Conservation (phyloP, 2,888 invertebrate species). For the Tenthredo amoena region DNA sequence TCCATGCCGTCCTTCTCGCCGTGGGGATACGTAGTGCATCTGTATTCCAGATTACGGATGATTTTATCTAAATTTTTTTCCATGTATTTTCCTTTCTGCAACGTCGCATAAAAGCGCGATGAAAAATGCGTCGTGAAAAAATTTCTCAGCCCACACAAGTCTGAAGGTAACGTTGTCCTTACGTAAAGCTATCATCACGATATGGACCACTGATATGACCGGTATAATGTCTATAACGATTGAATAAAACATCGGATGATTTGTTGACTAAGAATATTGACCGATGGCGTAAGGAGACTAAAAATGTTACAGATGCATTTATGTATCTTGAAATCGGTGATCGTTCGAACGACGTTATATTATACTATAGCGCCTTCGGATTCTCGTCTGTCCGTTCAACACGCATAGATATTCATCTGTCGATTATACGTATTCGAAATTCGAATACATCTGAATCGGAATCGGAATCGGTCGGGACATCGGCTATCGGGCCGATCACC, state of each 20-base stretch:
- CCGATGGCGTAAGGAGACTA: slow-evolving; percentile 54
- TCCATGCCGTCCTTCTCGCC: slow-evolving; percentile 1
- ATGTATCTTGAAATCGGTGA: slow-evolving; percentile 67
- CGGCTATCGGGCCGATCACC: slow-evolving; percentile 52
- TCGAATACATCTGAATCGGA: slow-evolving; percentile 56
- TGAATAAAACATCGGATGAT: slow-evolving; percentile 53
- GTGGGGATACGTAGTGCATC: background rate
- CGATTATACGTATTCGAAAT: slow-evolving; percentile 58
- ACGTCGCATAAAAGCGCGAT: slow-evolving; percentile 21
- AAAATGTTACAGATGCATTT: slow-evolving; percentile 70
- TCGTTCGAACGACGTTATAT: slow-evolving; percentile 43
- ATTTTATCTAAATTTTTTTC: background rate
- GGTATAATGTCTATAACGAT: slow-evolving; percentile 71
- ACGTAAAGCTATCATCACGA: slow-evolving; percentile 68
- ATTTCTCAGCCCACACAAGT: slow-evolving; percentile 28
- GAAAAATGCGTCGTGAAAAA: slow-evolving; percentile 12
- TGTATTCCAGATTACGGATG: background rate
- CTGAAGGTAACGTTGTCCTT: slow-evolving; percentile 56
- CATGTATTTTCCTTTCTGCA: background rate
- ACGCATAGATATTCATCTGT: slow-evolving; percentile 54
- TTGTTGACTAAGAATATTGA: slow-evolving; percentile 50
- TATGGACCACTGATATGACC: slow-evolving; percentile 58
- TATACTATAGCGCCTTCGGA: slow-evolving; percentile 59
- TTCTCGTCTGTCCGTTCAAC: slow-evolving; percentile 61
- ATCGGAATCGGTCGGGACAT: slow-evolving; percentile 51